These are phyloP conservation scores for Phyllostomus hastatus DNA, from an alignment of 2,113 vertebrate species.

Conservation along the genomic window DNA sequence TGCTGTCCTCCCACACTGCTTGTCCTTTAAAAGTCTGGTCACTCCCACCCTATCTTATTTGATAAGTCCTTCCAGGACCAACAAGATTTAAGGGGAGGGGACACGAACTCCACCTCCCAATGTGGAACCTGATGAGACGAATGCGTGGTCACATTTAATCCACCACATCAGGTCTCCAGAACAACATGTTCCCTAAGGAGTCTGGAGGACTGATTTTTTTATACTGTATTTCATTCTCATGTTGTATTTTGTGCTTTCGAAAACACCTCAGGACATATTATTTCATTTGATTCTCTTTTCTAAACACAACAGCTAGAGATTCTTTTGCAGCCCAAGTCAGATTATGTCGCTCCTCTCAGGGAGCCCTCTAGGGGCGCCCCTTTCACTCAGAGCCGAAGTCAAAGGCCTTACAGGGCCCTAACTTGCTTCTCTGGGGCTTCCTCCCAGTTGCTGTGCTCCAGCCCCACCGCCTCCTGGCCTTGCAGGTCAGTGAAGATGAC, in stretches of 20 bases:
- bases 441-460: fast-evolving
- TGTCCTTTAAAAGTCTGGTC: neutral
- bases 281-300: neutral
- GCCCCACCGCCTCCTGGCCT: neutral
- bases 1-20: neutral
- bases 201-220: neutral
- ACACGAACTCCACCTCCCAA: neutral
- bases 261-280: neutral
- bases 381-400: neutral
- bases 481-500: neutral
- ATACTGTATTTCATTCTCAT: neutral
- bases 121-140: neutral
- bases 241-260: neutral
- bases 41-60: neutral
- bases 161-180: neutral
- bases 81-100: neutral
- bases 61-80: neutral
- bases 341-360: neutral
- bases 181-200: neutral
- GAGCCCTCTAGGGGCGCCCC: neutral
- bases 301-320: neutral
- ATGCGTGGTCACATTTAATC: neutral
- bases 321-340: neutral
- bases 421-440: neutral
- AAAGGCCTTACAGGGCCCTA: neutral